Percentiles rank a stretch among this genome's conserved stretches.
These are phyloP conservation scores for Rhinogobius similis DNA, from an alignment of 2,113 vertebrate species.

Conservation along the genomic window DNA sequence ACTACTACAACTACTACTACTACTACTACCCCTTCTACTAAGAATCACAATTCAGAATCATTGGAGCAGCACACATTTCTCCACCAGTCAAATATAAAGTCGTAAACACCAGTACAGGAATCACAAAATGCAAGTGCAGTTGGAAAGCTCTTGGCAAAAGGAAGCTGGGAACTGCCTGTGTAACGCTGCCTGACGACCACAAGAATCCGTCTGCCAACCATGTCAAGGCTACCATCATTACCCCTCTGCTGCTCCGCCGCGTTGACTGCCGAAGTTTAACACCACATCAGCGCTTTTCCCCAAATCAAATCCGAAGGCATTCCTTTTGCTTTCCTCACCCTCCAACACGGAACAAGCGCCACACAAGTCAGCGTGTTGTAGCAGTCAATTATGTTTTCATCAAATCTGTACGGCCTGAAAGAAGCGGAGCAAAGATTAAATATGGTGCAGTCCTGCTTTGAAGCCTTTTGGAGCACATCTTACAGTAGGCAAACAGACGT, in stretches of 20 bases:
- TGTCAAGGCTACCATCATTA: conserved; percentile 69
- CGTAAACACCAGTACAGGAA: conserved; percentile 33
- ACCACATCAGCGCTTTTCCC: conserved; percentile 71
- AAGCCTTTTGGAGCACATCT: not conserved
- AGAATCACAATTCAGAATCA: not conserved
- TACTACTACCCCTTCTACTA: no score
- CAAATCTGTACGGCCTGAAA: conserved; percentile 59
- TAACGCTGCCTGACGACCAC: conserved; percentile 69
- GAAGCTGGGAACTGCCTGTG: conserved; percentile 63
- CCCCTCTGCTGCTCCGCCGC: conserved; percentile 61
- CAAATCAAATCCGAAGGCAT: conserved; percentile 86
- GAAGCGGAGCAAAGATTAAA: not conserved
- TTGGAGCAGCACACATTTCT: conserved; percentile 7
- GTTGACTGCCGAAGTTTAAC: conserved; percentile 69
- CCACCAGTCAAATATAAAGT: conserved; percentile 39
- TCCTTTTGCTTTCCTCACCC: conserved; percentile 77
- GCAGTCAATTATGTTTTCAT: conserved; percentile 69
- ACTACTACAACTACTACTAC: no score
- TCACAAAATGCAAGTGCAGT: conserved; percentile 57
- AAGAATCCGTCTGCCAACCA: conserved; percentile 74
- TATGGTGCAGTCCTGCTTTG: not conserved
- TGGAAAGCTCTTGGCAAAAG: conserved; percentile 68
- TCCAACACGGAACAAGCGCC: conserved; percentile 76
- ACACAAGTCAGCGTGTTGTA: conserved; percentile 76
- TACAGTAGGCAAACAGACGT: not conserved